Evolutionary conservation across 2,797 vertebrate genomes (phyloP).

Genomic region (Helarctos malayanus): DNA sequence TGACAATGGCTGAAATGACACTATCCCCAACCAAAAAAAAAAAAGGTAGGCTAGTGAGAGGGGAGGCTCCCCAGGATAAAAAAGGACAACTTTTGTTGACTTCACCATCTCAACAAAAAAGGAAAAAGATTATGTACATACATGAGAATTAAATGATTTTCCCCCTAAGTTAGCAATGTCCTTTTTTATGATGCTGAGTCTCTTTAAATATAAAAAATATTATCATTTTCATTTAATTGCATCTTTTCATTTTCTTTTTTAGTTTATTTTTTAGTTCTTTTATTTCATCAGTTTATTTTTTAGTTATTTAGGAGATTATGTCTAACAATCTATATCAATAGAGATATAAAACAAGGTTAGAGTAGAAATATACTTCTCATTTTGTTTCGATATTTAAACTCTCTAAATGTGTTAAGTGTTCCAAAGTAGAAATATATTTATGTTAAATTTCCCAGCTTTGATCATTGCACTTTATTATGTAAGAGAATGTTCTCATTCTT

Average conservation of each 20-base stretch:
- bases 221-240: background rate
- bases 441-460: background rate
- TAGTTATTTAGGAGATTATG: background rate
- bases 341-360: background rate
- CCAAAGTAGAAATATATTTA: background rate
- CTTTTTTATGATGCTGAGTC: background rate
- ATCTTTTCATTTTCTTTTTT: background rate
- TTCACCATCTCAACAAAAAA: background rate
- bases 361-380: background rate
- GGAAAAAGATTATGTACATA: background rate
- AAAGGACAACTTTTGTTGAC: background rate
- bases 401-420: background rate
- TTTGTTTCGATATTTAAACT: conserved; percentile 13
- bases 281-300: no score
- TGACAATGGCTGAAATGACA: background rate
- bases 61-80: background rate
- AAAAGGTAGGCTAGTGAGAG: background rate
- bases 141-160: background rate
- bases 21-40: background rate
- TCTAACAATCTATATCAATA: background rate
- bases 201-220: no score
- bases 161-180: background rate
- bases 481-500: background rate
- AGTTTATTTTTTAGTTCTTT: background rate
- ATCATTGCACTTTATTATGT: background rate